Base-by-base conservation (phyloP, 2,888 invertebrate species). In the Apocheima hispidaria region DNA sequence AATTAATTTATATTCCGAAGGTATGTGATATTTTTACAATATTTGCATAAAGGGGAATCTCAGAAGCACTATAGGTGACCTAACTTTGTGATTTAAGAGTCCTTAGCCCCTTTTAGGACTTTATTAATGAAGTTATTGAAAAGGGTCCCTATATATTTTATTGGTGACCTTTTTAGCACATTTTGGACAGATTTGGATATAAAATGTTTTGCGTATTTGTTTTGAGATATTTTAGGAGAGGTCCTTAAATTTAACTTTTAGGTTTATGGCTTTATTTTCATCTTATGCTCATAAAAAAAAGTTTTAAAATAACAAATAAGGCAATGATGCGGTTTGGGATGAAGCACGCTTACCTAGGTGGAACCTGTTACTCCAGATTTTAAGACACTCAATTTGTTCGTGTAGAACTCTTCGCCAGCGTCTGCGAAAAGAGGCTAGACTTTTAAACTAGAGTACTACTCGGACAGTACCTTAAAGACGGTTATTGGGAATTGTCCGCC, bases 1-100 rank as follows among this genome's bases (percentile, higher is more conserved):
- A 80, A 90, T 91, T 90, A 84, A 91, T 92, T 80, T 84, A 84
- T 82, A 74, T 73, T 67, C 60, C 63, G 66, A 70, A 76, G 76
- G 77, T 73, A 65, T 65, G 70, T 58, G 80, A 78, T 83, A 85
- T 86, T 85, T 84, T 79, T 78, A 80, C 70, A 79, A 80, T 84
- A 89, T 90, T 90, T 88, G 87, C 91, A 88, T 90, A 86, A 86
- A 87, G 82, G n/a, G 82, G 78, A 83, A 82, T 88, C 79, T 87
- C 88, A 88, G 90, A 84, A 88, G 89, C 89, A 76, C 80, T 86
- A 84, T 84, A 79, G 75, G 77, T 79, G 74, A 71, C 77, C 75
- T 78, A 83, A 85, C 79, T 66, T 69, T 69, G 78, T 86, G 84
- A 88, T 79, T 84, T 86, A 87, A 86, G 51, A 51, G 75, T 63